Evolutionary conservation across 2,888 invertebrate species (phyloP).

Genomic region (Zaprionus lineosus): DNA sequence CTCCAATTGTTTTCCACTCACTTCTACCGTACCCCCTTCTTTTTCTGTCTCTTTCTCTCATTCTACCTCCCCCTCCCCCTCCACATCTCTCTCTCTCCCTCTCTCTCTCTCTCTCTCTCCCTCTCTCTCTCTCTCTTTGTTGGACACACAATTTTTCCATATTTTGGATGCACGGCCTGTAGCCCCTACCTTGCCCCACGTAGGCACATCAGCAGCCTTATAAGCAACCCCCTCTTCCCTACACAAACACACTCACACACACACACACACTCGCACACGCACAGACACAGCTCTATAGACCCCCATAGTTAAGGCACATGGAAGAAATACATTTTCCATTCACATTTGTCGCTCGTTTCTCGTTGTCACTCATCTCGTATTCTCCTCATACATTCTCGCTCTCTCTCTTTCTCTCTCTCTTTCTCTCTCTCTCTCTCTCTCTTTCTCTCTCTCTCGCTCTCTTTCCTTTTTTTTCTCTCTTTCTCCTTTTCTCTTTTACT

Average conservation of each 20-base stretch:
- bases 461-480: constrained; percentile 6
- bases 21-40: neutral
- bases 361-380: constrained; percentile 66
- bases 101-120: neutral
- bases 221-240: neutral
- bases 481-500: constrained; percentile 5
- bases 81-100: too few relatives aligned
- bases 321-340: constrained; percentile 47
- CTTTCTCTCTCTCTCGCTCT: neutral
- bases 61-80: neutral
- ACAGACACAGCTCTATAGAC: neutral
- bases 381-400: constrained; percentile 60
- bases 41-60: neutral
- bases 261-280: neutral
- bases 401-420: constrained; percentile 29
- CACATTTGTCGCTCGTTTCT: constrained; percentile 58
- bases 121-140: neutral
- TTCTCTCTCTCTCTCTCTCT: constrained; percentile 17
- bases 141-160: constrained; percentile 3
- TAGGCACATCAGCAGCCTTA: too few relatives aligned
- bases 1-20: neutral
- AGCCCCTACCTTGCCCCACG: too few relatives aligned
- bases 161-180: constrained; percentile 23
- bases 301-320: constrained; percentile 45
- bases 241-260: neutral